Evolutionary conservation across 2,888 invertebrate genomes (phyloP).

Genomic region (Brachyptera putata): DNA sequence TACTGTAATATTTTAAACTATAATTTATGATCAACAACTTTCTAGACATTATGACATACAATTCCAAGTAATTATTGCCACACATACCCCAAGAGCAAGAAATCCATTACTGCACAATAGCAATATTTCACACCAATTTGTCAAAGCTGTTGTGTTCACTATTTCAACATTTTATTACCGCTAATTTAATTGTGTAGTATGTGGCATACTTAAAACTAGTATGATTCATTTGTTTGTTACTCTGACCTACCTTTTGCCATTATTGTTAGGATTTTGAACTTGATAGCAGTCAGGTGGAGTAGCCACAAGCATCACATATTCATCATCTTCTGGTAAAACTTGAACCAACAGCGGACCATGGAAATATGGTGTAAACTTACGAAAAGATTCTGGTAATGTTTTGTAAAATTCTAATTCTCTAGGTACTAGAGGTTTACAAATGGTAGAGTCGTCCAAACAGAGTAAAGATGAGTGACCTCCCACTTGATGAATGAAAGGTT

Average conservation of each 20-base stretch:
- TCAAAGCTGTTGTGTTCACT: no score
- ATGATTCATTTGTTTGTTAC: no score
- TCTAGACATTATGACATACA: no score
- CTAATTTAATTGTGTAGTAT: no score
- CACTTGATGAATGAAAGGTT: conserved; percentile 54
- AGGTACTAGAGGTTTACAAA: conserved; percentile 53
- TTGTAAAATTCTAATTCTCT: conserved; percentile 53
- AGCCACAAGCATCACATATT: conserved; percentile 48
- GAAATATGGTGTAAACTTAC: conserved; percentile 51
- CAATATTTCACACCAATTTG: no score
- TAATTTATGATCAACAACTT: no score
- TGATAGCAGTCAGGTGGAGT: conserved; percentile 41
- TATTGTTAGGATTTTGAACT: conserved; percentile 29
- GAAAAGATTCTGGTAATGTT: conserved; percentile 48
- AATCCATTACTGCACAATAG: no score
- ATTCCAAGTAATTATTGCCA: no score
- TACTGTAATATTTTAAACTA: not conserved
- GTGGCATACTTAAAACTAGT: no score
- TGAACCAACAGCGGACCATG: conserved; percentile 47
- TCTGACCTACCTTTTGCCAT: no score
- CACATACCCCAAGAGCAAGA: no score
- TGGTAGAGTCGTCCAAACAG: conserved; percentile 48
- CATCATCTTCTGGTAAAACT: conserved; percentile 47
- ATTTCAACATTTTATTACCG: no score
- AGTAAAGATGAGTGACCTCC: conserved; percentile 53